phyloP scores from a whole-genome alignment of 2,888 invertebrate species.

The Glyphotaelius pellucidus region DNA sequence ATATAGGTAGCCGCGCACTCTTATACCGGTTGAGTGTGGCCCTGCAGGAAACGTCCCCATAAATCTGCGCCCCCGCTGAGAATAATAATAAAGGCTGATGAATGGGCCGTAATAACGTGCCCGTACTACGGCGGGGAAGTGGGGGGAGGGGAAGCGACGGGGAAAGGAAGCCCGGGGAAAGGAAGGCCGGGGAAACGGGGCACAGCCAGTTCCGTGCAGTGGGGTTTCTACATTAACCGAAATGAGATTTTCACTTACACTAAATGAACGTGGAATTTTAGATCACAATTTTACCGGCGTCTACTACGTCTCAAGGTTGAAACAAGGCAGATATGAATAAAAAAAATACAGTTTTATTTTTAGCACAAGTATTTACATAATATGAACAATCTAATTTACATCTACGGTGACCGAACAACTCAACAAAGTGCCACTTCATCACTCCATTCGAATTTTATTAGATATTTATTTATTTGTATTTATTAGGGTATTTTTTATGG shows the following conservation, averaged over 20 bases:
- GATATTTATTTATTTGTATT: too few relatives aligned
- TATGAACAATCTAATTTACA: too few relatives aligned
- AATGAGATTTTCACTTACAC: not conserved
- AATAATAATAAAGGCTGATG: slow-evolving; percentile 49
- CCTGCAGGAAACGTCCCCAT: slow-evolving; percentile 44
- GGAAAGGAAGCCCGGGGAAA: not conserved
- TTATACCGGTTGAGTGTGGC: slow-evolving; percentile 37
- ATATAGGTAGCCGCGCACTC: not conserved
- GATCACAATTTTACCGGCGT: not conserved
- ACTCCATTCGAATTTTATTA: too few relatives aligned
- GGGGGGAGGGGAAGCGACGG: not conserved
- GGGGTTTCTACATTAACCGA: not conserved
- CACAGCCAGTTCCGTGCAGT: not conserved
- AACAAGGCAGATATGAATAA: not conserved
- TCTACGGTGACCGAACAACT: too few relatives aligned
- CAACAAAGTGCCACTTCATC: too few relatives aligned
- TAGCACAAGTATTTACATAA: too few relatives aligned
- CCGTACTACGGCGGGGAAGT: slow-evolving; percentile 15
- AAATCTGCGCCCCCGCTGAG: slow-evolving; percentile 33
- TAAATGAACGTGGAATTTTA: not conserved
- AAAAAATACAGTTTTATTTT: not conserved
- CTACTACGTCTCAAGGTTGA: not conserved
- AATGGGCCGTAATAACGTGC: slow-evolving; percentile 45
- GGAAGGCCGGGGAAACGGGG: not conserved
- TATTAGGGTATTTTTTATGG: too few relatives aligned